phyloP scores from a whole-genome alignment of 2,888 invertebrate genomes.

The Anagyrus pseudococci region DNA sequence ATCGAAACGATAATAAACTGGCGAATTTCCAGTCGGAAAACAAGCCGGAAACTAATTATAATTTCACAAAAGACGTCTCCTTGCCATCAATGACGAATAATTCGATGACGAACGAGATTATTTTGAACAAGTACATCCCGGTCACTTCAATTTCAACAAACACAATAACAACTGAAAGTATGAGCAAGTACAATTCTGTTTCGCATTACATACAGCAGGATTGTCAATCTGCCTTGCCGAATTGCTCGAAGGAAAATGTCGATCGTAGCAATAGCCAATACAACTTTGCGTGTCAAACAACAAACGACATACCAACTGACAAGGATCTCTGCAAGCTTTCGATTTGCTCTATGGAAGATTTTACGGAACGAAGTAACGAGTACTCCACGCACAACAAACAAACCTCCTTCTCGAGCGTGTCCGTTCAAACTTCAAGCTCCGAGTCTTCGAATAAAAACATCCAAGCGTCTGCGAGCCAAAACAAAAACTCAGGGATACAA shows the following conservation, averaged over 20 bases:
- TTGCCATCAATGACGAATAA: conserved; percentile 27
- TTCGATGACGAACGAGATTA: conserved; percentile 38
- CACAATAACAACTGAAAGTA: conserved; percentile 23
- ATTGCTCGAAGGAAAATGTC: conserved; percentile 28
- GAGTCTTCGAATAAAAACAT: conserved; percentile 35
- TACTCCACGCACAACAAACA: conserved; percentile 36
- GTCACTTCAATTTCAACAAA: conserved; percentile 28
- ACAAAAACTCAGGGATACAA: conserved; percentile 39
- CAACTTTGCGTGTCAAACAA: conserved; percentile 28
- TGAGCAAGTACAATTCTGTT: conserved; percentile 27
- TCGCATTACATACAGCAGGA: conserved; percentile 36
- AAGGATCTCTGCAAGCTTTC: conserved; percentile 36
- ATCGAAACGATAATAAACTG: conserved; percentile 11
- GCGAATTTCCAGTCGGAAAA: conserved; percentile 22
- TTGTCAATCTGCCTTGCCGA: conserved; percentile 37
- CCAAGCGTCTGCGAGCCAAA: conserved; percentile 35
- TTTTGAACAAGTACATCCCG: conserved; percentile 40
- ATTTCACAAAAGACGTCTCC: conserved; percentile 34
- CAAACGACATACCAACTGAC: conserved; percentile 29
- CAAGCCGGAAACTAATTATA: conserved; percentile 37
- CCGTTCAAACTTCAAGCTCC: conserved; percentile 16
- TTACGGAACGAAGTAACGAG: conserved; percentile 40
- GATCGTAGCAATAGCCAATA: conserved; percentile 26
- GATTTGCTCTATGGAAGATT: conserved; percentile 41
- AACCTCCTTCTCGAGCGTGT: conserved; percentile 8